Evolutionary conservation across 2,797 vertebrate genomes (phyloP), one percentile per base, ranked within the genome.

Genomic region (Lutra lutra): DNA sequence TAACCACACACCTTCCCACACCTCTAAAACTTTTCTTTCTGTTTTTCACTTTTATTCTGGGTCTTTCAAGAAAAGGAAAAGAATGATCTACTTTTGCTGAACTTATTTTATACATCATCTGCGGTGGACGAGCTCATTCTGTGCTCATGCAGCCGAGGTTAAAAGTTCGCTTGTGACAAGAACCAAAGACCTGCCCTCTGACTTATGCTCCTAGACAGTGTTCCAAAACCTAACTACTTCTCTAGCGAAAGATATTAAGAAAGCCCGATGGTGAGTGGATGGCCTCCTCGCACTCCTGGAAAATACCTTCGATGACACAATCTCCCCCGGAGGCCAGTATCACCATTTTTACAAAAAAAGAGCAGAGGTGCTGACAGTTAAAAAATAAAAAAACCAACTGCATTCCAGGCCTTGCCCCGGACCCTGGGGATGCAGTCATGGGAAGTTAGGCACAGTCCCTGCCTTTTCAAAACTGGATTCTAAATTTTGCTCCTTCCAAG

Each of bases 121-220:
- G 9, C 25, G 64, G 18, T 7, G n/a, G 32, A 96, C 86, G 72
- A 92, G 46, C n/a, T 96, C 89, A 86, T 84, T 86, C 60, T 2
- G 4, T 73, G 35, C 27, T 75, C n/a, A 60, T 10, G 73, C 38
- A 56, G 62, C 27, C 27, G 54, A 60, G n/a, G 62, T 91, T 56
- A 95, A 79, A 94, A 86, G 72, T 97, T 94, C 73, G 94, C 29
- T 46, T 73, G 23, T 12, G 51, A 12, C 13, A 86, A 78, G 12
- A 94, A 32, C 58, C 80, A 60, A 17, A 17, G 62, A 75, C 60
- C 78, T 89, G 77, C 83, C 27, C 73, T 86, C 86, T 78, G n/a
- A 93, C 51, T 20, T 62, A 2, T 32, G 64, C 60, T 54, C 73
- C 58, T 35, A 48, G 58, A 60, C 11, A n/a, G 35, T 17, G 29